Percentiles rank a stretch among this genome's conserved stretches.
Evolutionary conservation across 2,113 vertebrate genomes (phyloP).

Genomic region (Solenodon paradoxus): DNA sequence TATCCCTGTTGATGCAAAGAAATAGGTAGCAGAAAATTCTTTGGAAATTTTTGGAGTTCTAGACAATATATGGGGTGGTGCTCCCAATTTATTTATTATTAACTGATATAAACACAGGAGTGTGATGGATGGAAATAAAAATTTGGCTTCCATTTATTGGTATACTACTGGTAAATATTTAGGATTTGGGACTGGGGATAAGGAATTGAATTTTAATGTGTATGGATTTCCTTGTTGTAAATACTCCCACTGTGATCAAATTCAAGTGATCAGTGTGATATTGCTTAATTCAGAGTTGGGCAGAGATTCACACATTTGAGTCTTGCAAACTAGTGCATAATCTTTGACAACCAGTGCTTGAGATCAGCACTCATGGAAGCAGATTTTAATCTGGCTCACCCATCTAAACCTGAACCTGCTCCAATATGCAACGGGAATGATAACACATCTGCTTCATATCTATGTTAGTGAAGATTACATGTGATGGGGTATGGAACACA

Average conservation of each 20-base stretch:
- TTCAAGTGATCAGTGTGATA: neutral
- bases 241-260: neutral
- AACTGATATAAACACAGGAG: neutral
- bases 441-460: too few relatives aligned
- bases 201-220: neutral
- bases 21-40: neutral
- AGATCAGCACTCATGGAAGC: neutral
- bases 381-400: too few relatives aligned
- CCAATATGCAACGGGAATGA: too few relatives aligned
- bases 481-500: too few relatives aligned
- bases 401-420: too few relatives aligned
- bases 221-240: neutral
- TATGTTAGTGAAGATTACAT: too few relatives aligned
- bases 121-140: neutral
- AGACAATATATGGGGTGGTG: accelerated
- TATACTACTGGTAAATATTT: neutral
- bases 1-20: neutral
- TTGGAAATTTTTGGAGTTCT: neutral
- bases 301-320: neutral
- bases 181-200: neutral
- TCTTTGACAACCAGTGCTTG: neutral
- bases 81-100: neutral
- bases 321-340: neutral
- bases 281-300: neutral
- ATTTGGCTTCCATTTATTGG: neutral